A percentile compares a stretch with the other conserved stretches of the same genome.
These are phyloP conservation scores for Schizothorax lantsangensis DNA, from an alignment of 2,797 vertebrate genomes.

Conservation along the genomic window DNA sequence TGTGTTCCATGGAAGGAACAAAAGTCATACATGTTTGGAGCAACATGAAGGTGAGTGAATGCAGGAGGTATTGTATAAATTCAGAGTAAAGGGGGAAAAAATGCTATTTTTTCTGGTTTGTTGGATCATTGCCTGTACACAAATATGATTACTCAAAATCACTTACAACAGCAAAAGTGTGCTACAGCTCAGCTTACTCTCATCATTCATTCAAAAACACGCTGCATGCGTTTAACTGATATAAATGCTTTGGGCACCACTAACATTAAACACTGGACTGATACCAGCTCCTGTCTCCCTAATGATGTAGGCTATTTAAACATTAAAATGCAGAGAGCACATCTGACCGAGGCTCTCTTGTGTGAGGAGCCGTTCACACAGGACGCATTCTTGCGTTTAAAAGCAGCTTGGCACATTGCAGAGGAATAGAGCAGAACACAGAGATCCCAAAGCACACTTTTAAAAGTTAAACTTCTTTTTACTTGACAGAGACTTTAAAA, in stretches of 20 bases:
- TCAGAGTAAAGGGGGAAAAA: neutral
- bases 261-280: neutral
- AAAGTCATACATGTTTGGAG: neutral
- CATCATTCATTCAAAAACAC: conserved; percentile 3
- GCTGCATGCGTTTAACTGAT: conserved; percentile 14
- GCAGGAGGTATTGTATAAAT: neutral
- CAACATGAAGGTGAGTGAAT: neutral
- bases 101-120: neutral
- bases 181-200: neutral
- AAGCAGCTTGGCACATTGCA: neutral
- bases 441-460: neutral
- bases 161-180: neutral
- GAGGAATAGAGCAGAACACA: neutral
- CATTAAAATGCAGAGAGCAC: conserved; percentile 4
- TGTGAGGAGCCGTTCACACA: neutral
- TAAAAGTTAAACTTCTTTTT: neutral
- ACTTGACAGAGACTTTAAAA: neutral
- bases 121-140: neutral
- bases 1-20: neutral
- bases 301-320: neutral
- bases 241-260: neutral
- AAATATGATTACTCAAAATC: conserved; percentile 12
- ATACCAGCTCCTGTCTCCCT: neutral
- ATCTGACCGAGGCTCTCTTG: neutral
- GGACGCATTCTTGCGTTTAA: neutral